Conservation (phyloP, 2,888 invertebrate genomes). For the Rhodophaea formosa region DNA sequence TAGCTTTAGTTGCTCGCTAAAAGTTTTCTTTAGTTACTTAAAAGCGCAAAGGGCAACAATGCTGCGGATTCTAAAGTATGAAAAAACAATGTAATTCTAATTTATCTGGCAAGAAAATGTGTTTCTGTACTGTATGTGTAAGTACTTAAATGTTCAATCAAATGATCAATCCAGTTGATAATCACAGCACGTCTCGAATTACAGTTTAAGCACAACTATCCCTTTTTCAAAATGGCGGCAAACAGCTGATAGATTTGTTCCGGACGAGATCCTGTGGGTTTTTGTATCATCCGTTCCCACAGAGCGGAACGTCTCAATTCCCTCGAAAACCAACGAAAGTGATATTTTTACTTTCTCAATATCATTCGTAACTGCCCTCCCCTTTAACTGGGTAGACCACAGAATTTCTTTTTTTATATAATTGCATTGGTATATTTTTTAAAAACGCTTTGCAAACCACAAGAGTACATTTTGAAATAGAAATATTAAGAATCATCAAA, state of each 20-base stretch:
- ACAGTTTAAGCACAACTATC: not conserved
- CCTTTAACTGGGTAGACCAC: not conserved
- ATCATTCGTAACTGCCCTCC: not conserved
- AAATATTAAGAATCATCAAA: too few species aligned
- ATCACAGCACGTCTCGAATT: not conserved
- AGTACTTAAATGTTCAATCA: too few species aligned
- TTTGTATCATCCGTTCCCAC: conserved; percentile 39
- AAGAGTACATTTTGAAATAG: too few species aligned
- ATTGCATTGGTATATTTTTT: not conserved
- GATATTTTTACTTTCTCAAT: conserved; percentile 18
- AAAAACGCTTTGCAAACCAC: too few species aligned
- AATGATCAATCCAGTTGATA: not conserved
- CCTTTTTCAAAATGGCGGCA: conserved; percentile 27
- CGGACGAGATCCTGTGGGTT: conserved; percentile 44
- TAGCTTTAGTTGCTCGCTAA: too few species aligned
- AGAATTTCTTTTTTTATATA: not conserved
- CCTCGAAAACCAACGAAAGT: conserved; percentile 18
- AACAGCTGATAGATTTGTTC: conserved; percentile 62
- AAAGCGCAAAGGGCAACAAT: too few species aligned
- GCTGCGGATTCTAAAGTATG: too few species aligned
- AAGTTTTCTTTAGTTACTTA: too few species aligned
- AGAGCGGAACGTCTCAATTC: conserved; percentile 18
- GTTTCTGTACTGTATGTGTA: too few species aligned
- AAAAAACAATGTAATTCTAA: too few species aligned
- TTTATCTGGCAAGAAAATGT: too few species aligned